These are phyloP conservation scores for Phyllostomus discolor DNA, from an alignment of 2,113 vertebrate species.

Conservation along the genomic window DNA sequence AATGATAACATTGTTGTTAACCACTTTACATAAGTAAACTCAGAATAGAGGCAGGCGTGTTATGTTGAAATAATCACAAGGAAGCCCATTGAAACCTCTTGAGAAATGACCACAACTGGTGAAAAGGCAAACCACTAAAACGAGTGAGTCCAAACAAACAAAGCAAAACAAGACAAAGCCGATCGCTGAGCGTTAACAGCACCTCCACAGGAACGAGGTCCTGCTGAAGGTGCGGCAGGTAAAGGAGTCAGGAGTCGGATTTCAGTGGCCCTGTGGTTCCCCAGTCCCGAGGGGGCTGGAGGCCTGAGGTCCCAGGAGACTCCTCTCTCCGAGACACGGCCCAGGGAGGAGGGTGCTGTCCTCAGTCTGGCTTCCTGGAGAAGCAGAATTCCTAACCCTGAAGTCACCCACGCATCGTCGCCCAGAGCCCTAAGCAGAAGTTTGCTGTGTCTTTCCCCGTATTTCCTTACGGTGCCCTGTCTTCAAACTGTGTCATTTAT, in stretches of 20 bases:
- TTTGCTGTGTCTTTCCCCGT: neutral
- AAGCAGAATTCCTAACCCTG: neutral
- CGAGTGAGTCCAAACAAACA: neutral
- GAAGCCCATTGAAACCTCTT: neutral
- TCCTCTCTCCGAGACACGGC: neutral
- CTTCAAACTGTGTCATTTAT: neutral
- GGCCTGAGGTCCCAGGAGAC: neutral
- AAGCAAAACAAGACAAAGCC: neutral
- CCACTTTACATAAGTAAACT: neutral
- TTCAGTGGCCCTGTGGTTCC: neutral
- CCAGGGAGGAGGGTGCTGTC: neutral
- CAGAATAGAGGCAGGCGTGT: neutral
- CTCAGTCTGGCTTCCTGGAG: neutral
- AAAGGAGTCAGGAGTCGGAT: neutral
- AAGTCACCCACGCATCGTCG: neutral
- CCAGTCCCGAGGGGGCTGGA: neutral
- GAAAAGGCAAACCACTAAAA: conserved; percentile 15
- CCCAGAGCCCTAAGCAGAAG: no score
- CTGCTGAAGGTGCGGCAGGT: rapidly evolving
- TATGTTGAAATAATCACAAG: neutral
- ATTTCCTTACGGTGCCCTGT: neutral
- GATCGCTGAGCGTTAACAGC: no score
- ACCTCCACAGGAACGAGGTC: neutral
- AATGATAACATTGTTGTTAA: neutral
- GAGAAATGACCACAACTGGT: conserved; percentile 9